Evolutionary conservation across 2,888 invertebrate species (phyloP), one percentile per base, ranked within the genome.

Genomic region (Hipparchia sbordonii): DNA sequence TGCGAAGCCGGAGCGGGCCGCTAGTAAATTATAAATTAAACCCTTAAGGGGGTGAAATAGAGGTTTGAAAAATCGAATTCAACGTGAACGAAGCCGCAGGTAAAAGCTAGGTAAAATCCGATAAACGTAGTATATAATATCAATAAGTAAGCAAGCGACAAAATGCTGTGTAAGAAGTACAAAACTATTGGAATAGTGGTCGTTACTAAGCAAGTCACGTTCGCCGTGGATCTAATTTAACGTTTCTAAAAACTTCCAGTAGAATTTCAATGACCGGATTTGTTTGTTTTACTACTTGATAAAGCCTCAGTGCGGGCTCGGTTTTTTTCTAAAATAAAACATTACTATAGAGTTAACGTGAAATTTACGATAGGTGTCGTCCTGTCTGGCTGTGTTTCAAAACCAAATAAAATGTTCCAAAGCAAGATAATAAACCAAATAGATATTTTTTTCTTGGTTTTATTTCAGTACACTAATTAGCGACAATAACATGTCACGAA

Each of bases 191-290:
- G 79, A 81, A 76, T 78, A 80, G 77, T 78, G 79, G 81, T 82
- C 81, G 87, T 89, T 84, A 84, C 81, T 81, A 89, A 84, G 76
- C 90, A 76, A 82, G 85, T 89, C 91, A 91, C 91, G 90, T 82
- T 82, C 85, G 78, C 76, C 78, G 79, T 80, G 85, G 85, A 90
- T 90, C 88, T 89, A 89, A 90, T 89, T 89, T 87, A 87, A 85
- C 85, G 85, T 85, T 82, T 84, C 87, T 89, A 83, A 89, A 89
- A 90, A 87, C 86, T 85, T 83, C 86, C 86, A 82, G 82, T 82
- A 83, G 84, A 84, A 84, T 85, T 86, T 84, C 84, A 86, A 87
- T 82, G 80, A 82, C 79, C 81, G 77, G 83, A 88, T 69, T 69
- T 69, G 61, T 69, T 69, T 69, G 69, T 69, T 69, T 51, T 61